Conservation (phyloP, 2,888 invertebrate genomes). For the Eristalinus aeneus region DNA sequence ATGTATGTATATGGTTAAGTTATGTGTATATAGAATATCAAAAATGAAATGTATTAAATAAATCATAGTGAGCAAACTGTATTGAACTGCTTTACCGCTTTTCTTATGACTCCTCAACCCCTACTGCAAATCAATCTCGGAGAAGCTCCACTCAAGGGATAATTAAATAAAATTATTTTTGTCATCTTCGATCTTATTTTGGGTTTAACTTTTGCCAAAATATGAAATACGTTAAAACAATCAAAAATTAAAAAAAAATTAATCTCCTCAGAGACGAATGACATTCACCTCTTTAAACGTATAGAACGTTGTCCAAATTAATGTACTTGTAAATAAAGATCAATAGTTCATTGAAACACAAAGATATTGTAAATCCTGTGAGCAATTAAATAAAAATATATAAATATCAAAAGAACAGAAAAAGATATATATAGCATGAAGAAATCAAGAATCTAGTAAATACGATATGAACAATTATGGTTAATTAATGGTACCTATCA, state of each 20-base stretch:
- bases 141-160: conserved; percentile 4
- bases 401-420: too few species aligned
- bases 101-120: conserved; percentile 46
- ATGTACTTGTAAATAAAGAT: conserved; percentile 26
- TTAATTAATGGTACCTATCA: conserved; percentile 68
- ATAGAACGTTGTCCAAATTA: neutral
- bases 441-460: neutral
- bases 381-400: conserved; percentile 17
- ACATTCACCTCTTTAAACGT: neutral
- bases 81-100: conserved; percentile 46
- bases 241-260: neutral
- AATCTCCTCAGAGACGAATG: neutral
- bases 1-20: neutral
- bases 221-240: neutral
- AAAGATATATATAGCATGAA: neutral
- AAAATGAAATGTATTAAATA: conserved; percentile 14
- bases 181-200: neutral
- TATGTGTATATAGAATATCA: conserved; percentile 30
- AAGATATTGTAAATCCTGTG: neutral
- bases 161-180: neutral
- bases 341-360: neutral
- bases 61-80: conserved; percentile 22
- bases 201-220: neutral
- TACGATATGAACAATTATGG: conserved; percentile 8
- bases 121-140: neutral